Conservation (phyloP, 2,113 vertebrate species). For the Phaethornis superciliosus region DNA sequence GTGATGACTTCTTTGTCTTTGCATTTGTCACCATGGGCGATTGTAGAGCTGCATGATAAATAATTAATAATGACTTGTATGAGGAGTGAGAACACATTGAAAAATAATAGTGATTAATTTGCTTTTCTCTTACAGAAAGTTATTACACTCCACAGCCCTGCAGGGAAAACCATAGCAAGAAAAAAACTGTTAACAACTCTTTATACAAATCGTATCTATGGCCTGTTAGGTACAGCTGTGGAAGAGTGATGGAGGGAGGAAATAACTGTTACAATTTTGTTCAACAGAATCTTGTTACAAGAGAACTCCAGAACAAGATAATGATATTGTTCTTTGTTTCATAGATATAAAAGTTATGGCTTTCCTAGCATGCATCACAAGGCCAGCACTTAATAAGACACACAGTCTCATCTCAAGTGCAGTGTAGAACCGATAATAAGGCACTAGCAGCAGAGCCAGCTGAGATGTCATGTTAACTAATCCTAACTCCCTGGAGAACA, state of each 20-base stretch:
- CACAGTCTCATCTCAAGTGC: not conserved
- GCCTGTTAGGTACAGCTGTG: not conserved
- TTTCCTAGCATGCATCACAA: not conserved
- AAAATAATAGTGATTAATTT: slow-evolving; percentile 4
- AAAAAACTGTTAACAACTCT: not conserved
- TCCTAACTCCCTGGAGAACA: not conserved
- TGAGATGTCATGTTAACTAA: not conserved
- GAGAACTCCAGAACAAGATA: not conserved
- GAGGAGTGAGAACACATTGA: not conserved
- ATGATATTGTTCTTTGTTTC: not conserved
- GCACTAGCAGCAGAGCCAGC: not conserved
- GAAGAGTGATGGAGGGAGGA: not conserved
- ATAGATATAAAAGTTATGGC: not conserved
- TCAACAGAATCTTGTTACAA: slow-evolving; percentile 2
- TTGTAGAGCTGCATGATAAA: not conserved
- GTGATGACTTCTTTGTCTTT: not conserved
- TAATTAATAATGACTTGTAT: not conserved
- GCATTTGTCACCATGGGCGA: not conserved
- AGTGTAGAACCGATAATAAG: not conserved
- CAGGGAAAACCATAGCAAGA: not conserved
- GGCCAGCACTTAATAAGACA: not conserved
- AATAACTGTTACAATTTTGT: not conserved
- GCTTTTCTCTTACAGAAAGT: not conserved
- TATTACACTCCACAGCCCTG: not conserved
- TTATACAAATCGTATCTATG: not conserved